Evolutionary conservation across 2,113 vertebrate genomes (phyloP).

Genomic region (Poeciliopsis turrubarensis): DNA sequence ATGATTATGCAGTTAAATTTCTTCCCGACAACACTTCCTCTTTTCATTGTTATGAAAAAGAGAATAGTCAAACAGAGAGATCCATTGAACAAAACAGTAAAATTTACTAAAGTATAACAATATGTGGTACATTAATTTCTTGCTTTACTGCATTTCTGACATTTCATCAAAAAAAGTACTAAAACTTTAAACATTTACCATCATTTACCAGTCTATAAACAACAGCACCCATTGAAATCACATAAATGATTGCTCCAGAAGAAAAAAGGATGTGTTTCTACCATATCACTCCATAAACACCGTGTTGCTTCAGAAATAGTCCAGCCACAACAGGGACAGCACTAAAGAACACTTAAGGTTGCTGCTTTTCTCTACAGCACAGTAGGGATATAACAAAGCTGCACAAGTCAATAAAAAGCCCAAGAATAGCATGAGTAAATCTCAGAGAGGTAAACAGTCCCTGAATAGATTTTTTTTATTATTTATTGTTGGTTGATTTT

Average conservation of each 20-base stretch:
- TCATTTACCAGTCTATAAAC: neutral
- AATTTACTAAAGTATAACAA: neutral
- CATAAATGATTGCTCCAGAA: neutral
- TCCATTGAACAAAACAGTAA: neutral
- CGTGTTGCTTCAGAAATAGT: neutral
- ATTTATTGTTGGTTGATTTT: neutral
- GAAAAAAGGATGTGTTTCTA: neutral
- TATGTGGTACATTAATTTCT: neutral
- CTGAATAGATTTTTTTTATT: neutral
- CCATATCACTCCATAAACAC: neutral
- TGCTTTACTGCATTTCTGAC: neutral
- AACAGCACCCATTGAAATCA: neutral
- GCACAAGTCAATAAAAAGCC: neutral
- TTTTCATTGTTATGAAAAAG: neutral
- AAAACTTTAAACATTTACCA: neutral
- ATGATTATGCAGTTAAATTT: neutral
- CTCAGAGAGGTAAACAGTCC: neutral
- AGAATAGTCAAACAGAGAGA: neutral
- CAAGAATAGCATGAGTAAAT: neutral
- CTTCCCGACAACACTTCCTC: neutral
- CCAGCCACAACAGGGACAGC: neutral
- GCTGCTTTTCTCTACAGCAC: neutral
- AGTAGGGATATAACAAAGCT: neutral
- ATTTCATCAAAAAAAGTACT: neutral
- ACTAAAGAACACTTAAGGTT: slow-evolving; percentile 1